These are phyloP conservation scores for Enchytraeus crypticus DNA, from an alignment of 2,888 invertebrate genomes.

Conservation along the genomic window DNA sequence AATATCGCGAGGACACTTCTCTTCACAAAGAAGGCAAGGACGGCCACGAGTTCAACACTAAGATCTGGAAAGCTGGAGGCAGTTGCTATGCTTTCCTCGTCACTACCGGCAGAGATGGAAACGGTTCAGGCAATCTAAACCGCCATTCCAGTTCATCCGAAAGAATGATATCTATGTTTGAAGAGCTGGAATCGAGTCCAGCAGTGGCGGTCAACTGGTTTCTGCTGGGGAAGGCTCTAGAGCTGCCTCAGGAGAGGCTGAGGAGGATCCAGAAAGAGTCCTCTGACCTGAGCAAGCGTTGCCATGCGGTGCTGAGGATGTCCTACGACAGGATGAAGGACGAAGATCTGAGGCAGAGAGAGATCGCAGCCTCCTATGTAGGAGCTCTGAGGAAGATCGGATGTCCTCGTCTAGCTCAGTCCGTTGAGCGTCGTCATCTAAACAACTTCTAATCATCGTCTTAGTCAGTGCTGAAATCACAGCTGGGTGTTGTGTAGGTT, in stretches of 20 bases:
- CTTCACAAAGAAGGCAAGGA: conserved; percentile 7
- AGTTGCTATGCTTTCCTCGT: conserved; percentile 11
- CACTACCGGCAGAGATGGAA: conserved; percentile 10
- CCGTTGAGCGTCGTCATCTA: not conserved
- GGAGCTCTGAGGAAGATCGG: conserved; percentile 7
- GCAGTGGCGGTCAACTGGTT: conserved; percentile 12
- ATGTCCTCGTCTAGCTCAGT: conserved; percentile 5
- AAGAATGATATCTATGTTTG: conserved; percentile 3
- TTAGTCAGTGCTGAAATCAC: too few relatives aligned
- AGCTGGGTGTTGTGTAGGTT: too few relatives aligned
- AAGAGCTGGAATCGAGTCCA: conserved; percentile 9
- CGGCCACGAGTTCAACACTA: conserved; percentile 8
- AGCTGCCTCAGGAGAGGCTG: conserved; percentile 1
- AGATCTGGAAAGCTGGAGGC: conserved; percentile 12
- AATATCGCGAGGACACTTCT: conserved; percentile 5
- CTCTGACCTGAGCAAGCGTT: conserved; percentile 4
- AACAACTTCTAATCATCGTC: not conserved
- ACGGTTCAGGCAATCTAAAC: too few relatives aligned
- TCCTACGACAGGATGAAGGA: not conserved
- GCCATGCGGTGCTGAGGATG: conserved; percentile 3
- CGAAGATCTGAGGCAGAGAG: conserved; percentile 1
- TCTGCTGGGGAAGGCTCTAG: conserved; percentile 4
- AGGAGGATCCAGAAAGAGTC: not conserved
- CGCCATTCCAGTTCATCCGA: too few relatives aligned
- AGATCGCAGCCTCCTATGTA: not conserved